These are phyloP conservation scores for Cyphomyrus plagiostoma DNA, from an alignment of 2,113 vertebrate genomes.

Conservation along the genomic window DNA sequence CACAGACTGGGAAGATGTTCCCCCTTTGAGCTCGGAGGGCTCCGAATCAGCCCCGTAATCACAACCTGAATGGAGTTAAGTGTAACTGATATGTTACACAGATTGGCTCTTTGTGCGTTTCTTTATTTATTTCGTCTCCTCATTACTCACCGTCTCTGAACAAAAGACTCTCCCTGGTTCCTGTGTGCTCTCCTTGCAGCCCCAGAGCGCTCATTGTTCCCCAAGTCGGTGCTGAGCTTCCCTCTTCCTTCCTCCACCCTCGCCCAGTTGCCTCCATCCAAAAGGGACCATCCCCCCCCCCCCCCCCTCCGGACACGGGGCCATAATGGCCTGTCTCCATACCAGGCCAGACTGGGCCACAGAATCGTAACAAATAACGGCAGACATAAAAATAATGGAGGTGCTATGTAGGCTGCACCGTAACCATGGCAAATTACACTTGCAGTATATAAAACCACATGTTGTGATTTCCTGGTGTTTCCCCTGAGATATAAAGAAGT, in stretches of 20 bases:
- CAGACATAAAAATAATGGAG: background rate
- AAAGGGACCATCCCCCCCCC: background rate
- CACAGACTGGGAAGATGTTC: background rate
- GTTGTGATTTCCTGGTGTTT: background rate
- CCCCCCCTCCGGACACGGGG: background rate
- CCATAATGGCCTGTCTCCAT: background rate
- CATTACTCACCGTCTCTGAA: background rate
- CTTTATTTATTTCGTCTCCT: background rate
- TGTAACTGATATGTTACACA: slow-evolving; percentile 5
- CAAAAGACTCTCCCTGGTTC: background rate
- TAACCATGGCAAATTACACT: background rate
- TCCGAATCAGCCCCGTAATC: background rate
- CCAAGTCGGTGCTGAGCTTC: background rate
- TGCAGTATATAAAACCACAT: background rate
- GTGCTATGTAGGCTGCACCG: background rate
- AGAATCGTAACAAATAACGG: background rate
- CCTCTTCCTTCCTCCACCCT: background rate
- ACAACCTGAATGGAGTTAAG: background rate
- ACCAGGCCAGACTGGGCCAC: background rate
- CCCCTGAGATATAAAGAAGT: background rate
- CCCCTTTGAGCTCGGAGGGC: background rate
- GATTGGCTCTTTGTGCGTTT: background rate
- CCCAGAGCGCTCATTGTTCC: background rate
- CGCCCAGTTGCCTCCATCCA: background rate
- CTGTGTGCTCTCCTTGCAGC: background rate